Evolutionary conservation across 2,113 vertebrate genomes (phyloP), one percentile per base, ranked within the genome.

Genomic region (Tyto alba): DNA sequence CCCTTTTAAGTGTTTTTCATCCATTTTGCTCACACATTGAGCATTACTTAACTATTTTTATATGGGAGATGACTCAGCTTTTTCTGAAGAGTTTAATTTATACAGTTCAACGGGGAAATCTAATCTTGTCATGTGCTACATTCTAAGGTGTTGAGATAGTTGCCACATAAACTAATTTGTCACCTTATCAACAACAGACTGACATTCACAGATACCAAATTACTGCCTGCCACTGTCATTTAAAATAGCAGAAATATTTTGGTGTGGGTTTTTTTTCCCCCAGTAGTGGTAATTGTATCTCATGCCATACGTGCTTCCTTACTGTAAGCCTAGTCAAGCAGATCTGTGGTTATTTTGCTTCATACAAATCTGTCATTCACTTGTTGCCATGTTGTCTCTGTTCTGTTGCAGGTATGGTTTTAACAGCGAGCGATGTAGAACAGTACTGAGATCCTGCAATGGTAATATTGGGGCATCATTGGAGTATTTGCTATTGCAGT

Each of bases 391-490:
- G 4, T 56, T 13, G 71, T 69, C 32, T 89, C 45, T 79, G n/a
- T 78, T 85, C 50, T 85, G 43, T 15, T 96, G 30, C 85, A 99
- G 99, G 93, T 99, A 99, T 78, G 99, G 99, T 14, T 99, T 99
- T 97, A 97, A 99, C 92, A 95, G 96, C 19, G 99, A 99, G 40
- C 99, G 96, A 18, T 98, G 99, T 90, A 98, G 97, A 66, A 96
- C 90, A 13, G 98, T 98, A 2, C 96, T 99, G 90, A 98, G 98
- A 75, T 89, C 97, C 21, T 98, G 98, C 82, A 97, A 98, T 36
- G 99, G 99, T 32, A 99, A 99, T 32, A 98, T 99, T 21, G 99
- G 99, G 20, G 97, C 98, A 11, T 99, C 99, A 1, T 41, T 99
- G 86, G 99, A 99, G 64, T 95, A 98, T 63, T 98, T 99, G 23